Base-by-base conservation (phyloP, 1,140 invertebrate species). In the Sitobion miscanthi region DNA sequence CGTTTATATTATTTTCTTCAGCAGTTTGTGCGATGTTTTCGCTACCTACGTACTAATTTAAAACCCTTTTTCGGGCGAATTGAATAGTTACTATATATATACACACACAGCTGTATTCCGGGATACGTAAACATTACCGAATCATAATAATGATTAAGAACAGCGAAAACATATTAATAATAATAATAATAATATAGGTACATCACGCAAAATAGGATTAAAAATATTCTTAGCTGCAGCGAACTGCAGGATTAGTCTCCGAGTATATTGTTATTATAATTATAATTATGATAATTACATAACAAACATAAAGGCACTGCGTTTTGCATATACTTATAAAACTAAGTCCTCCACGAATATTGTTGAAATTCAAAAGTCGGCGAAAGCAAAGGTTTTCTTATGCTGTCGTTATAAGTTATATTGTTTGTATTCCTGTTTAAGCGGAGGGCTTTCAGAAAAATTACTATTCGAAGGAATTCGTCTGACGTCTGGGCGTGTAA, bases 391-490 rank as follows among this genome's bases (percentile, higher is more conserved):
- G 30, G 62, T 69, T 69, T 69, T 69, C 14, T 54, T 54, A 54
- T 69, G 62, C 30, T 69, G 30, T 69, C 62, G 62, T 69, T 69
- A 69, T 69, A 69, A 69, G 62, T 69, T 69, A n/a, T 69, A 69
- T 69, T 69, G 62, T 69, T 69, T 69, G 62, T 69, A n/a, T 69
- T 69, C 2, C 62, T 69, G 62, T 69, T 69, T 69, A 69, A 69
- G 30, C 62, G 14, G 14, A 69, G 62, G 14, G 62, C n/a, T 69
- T 69, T 69, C 30, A 69, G 62, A 69, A 69, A 69, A 69, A 69
- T 69, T 69, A 69, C 62, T n/a, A 69, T 69, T 69, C 62, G 62
- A 69, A n/a, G 62, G 30, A 69, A 69, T 69, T 69, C 62, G 62
- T 69, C 30, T 69, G 62, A 69, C 30, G 62, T n/a, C 30, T n/a